A percentile compares a stretch with the other conserved stretches of the same genome.
Conservation (phyloP, 2,797 vertebrate species). For the Pitangus sulphuratus region DNA sequence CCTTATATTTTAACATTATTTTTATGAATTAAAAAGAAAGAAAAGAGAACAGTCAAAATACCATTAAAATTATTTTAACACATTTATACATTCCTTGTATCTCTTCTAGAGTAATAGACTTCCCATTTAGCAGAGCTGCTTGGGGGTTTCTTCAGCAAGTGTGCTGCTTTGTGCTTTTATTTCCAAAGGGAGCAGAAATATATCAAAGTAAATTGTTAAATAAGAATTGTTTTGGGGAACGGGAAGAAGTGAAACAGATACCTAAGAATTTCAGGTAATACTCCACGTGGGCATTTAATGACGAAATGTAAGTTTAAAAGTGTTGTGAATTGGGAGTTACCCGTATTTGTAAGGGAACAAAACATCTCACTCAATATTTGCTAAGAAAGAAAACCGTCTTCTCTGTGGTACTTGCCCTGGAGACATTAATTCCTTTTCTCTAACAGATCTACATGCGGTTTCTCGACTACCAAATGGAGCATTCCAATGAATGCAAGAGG, state of each 20-base stretch:
- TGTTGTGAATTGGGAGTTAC: not conserved
- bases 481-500: conserved; percentile 98
- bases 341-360: not conserved
- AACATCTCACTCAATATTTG: not conserved
- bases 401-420: not conserved
- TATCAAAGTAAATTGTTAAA: not conserved
- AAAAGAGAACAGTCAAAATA: not conserved
- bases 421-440: not conserved
- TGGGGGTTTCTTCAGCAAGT: not conserved
- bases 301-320: not conserved
- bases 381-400: not conserved
- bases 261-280: not conserved
- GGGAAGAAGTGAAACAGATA: not conserved
- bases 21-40: not conserved
- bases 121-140: not conserved
- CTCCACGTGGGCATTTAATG: not conserved
- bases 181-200: not conserved
- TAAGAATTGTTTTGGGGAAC: not conserved
- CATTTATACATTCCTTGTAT: not conserved
- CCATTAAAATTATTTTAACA: not conserved
- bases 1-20: not conserved
- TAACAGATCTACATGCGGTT: conserved; percentile 95
- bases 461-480: conserved; percentile 98
- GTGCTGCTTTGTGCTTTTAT: not conserved
- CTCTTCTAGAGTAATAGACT: not conserved